These are phyloP conservation scores for Marisa cornuarietis DNA, from an alignment of 1,140 invertebrate species.

Conservation along the genomic window DNA sequence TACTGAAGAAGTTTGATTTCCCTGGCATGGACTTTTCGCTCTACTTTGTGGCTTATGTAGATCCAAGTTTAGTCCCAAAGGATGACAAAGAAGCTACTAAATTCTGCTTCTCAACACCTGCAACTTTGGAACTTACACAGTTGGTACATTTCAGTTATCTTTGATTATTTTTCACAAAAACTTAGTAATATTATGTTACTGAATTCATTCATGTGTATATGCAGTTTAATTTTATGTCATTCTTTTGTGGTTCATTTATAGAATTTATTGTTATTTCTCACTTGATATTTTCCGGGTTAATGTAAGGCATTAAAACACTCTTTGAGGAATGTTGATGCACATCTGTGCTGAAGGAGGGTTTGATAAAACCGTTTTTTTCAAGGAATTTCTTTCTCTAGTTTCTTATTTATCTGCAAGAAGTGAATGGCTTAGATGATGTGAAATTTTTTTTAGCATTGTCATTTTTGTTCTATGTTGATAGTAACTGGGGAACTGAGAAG, in stretches of 20 bases:
- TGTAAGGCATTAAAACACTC: too few relatives aligned
- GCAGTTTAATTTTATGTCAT: too few relatives aligned
- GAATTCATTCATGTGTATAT: too few relatives aligned
- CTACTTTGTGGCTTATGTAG: conserved; percentile 94
- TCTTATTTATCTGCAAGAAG: not conserved
- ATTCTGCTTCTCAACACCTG: conserved; percentile 85
- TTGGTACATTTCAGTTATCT: conserved; percentile 63
- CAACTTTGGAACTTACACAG: conserved; percentile 94
- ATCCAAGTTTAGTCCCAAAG: conserved; percentile 73
- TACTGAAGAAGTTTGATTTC: conserved; percentile 89
- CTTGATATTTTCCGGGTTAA: too few relatives aligned
- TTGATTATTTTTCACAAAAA: not conserved
- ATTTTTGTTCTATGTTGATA: conserved; percentile 65
- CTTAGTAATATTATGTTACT: too few relatives aligned
- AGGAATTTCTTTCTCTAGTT: not conserved
- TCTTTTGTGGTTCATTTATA: too few relatives aligned
- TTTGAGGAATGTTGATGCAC: too few relatives aligned
- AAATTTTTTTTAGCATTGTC: not conserved
- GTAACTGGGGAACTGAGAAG: conserved; percentile 93
- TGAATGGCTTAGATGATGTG: not conserved
- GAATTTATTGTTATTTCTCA: too few relatives aligned
- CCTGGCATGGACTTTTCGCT: conserved; percentile 85
- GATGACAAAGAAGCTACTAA: conserved; percentile 75
- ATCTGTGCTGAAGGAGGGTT: not conserved
- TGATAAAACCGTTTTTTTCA: not conserved